A percentile compares a stretch with the other conserved stretches of the same genome.
Evolutionary conservation across 2,888 invertebrate species (phyloP).

Genomic region (Pardosa pseudoannulata): DNA sequence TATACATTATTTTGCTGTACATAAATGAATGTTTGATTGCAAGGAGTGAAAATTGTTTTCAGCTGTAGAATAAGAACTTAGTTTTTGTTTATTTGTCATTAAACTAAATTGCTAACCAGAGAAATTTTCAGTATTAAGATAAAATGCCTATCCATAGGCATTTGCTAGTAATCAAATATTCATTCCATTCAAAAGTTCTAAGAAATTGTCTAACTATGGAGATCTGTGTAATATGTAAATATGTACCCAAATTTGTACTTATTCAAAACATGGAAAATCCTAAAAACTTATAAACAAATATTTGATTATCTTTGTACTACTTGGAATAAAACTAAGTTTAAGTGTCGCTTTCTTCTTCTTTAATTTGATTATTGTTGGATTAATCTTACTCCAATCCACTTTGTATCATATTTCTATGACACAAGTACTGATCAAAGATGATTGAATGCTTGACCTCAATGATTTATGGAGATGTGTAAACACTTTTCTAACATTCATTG

Average conservation of each 20-base stretch:
- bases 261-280: background rate
- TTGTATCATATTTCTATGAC: no score
- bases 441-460: no score
- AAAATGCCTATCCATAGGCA: background rate
- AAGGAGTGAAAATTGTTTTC: background rate
- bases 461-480: no score
- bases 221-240: background rate
- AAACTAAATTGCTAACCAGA: background rate
- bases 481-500: no score
- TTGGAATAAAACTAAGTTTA: constrained; percentile 48
- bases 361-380: no score
- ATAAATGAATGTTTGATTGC: constrained; percentile 36
- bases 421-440: no score
- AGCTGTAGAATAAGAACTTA: background rate
- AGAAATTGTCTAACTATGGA: background rate
- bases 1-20: background rate
- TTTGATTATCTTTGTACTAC: constrained; percentile 64
- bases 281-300: background rate
- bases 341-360: constrained; percentile 15
- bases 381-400: no score
- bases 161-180: background rate
- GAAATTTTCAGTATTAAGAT: background rate
- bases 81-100: background rate
- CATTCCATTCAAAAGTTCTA: background rate
- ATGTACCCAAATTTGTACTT: constrained; percentile 5